These are phyloP conservation scores for Lamprotornis superbus DNA, from an alignment of 2,113 vertebrate genomes.

Conservation along the genomic window DNA sequence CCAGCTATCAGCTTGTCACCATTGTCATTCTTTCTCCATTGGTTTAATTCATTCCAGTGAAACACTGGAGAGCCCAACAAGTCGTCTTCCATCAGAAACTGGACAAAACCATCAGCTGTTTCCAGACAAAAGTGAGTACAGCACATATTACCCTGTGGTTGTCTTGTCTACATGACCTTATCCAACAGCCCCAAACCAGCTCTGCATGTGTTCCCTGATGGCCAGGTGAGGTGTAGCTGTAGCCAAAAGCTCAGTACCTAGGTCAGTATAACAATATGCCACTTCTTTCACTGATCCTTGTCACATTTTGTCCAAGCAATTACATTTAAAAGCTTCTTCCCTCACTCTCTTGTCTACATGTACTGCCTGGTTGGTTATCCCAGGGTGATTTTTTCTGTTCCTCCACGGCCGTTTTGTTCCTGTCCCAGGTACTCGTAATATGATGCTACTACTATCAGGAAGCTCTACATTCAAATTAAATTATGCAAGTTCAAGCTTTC, in stretches of 20 bases:
- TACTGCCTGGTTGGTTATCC: neutral
- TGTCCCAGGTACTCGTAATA: neutral
- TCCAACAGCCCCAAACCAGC: neutral
- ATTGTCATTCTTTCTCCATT: neutral
- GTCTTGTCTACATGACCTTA: neutral
- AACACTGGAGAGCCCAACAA: neutral
- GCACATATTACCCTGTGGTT: neutral
- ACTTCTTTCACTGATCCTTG: neutral
- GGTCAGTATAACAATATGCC: neutral
- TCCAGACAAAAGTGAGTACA: neutral
- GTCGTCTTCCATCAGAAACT: neutral
- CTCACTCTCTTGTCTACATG: neutral
- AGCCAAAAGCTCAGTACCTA: neutral
- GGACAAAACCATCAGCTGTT: neutral
- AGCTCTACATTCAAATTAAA: neutral
- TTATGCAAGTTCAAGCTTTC: neutral
- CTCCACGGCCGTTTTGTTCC: neutral
- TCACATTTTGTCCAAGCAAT: neutral
- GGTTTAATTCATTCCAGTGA: neutral
- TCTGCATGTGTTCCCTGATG: neutral
- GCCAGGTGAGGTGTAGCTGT: neutral
- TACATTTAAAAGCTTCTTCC: neutral
- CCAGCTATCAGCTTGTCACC: neutral
- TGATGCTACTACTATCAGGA: neutral
- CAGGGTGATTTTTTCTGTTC: neutral